Conservation (phyloP, 1,140 invertebrate genomes). For the Stegodyphus dumicola region DNA sequence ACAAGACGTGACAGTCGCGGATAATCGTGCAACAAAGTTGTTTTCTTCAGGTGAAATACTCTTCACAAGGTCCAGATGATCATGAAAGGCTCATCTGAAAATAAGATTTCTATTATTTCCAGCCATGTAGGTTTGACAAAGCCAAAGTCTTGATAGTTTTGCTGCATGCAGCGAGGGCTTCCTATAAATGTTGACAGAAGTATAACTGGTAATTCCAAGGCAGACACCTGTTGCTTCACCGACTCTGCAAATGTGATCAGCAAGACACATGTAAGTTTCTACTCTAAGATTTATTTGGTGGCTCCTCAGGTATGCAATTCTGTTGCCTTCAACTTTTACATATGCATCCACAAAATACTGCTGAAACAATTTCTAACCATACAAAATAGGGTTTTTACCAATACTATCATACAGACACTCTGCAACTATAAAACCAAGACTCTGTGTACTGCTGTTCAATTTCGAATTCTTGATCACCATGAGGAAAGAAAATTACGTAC, state of each 20-base stretch:
- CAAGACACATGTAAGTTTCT: neutral
- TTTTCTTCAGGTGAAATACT: constrained; percentile 8
- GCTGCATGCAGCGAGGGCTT: neutral
- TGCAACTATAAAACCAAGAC: neutral
- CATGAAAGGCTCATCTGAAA: constrained; percentile 65
- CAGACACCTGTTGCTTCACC: neutral
- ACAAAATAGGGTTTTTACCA: neutral
- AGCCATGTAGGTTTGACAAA: constrained; percentile 49
- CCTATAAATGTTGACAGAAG: neutral
- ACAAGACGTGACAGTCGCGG: constrained; percentile 50
- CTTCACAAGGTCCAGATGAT: constrained; percentile 69
- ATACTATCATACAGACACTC: neutral
- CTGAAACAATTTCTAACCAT: neutral
- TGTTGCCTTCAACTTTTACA: neutral
- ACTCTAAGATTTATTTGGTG: neutral
- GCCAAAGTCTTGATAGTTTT: neutral
- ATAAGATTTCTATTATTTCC: constrained; percentile 67
- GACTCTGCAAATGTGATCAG: neutral
- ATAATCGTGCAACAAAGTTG: constrained; percentile 65
- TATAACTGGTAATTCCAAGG: neutral
- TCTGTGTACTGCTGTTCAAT: neutral
- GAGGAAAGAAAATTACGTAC: too few relatives aligned
- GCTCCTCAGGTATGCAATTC: neutral
- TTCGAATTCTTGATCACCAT: neutral
- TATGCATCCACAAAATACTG: neutral